Conservation (phyloP, 2,113 vertebrate genomes). For the Delphinus delphis region DNA sequence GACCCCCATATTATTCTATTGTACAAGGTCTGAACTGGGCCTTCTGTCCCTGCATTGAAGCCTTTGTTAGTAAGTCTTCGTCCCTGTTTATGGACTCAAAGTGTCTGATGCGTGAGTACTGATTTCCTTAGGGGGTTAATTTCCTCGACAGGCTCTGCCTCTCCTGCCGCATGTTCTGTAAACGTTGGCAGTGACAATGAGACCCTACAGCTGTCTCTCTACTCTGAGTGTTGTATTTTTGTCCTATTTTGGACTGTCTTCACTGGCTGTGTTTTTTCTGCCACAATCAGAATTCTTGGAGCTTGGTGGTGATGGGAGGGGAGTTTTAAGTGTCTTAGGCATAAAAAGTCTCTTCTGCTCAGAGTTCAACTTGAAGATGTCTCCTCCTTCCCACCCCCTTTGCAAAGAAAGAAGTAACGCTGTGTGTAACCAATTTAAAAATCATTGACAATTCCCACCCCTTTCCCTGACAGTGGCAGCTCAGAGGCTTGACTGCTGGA, state of each 20-base stretch:
- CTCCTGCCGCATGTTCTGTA: neutral
- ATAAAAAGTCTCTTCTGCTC: neutral
- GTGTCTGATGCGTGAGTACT: neutral
- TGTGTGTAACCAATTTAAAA: neutral
- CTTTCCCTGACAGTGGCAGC: rapidly evolving
- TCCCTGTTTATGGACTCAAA: rapidly evolving
- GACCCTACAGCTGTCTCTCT: neutral
- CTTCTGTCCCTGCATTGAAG: neutral
- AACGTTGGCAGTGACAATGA: neutral
- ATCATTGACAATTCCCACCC: neutral
- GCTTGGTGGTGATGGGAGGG: neutral
- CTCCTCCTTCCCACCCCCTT: neutral
- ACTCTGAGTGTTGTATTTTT: neutral
- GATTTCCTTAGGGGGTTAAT: neutral
- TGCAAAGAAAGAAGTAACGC: neutral
- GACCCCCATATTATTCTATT: rapidly evolving
- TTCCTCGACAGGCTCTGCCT: neutral
- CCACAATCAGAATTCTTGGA: neutral
- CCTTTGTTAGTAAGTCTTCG: rapidly evolving
- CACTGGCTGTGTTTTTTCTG: neutral
- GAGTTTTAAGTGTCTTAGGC: neutral
- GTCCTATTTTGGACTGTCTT: neutral
- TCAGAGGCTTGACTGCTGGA: neutral
- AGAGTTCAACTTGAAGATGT: neutral
- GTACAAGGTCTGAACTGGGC: neutral